Conservation (phyloP, 1,140 invertebrate species). For the Drosophila eugracilis region DNA sequence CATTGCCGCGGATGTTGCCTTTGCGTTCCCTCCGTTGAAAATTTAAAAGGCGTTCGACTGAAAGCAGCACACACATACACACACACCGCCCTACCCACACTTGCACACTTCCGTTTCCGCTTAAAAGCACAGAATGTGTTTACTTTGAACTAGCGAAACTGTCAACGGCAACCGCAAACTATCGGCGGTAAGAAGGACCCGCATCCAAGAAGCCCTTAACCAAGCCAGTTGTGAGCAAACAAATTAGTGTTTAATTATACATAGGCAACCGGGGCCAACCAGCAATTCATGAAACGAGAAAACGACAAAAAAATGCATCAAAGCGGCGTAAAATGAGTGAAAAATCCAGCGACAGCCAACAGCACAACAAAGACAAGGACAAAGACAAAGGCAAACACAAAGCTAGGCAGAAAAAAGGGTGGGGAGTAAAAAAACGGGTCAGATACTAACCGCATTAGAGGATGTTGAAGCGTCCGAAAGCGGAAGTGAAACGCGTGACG, state of each 20-base stretch:
- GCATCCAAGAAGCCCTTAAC: conserved; percentile 41
- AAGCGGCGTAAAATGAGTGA: conserved; percentile 58
- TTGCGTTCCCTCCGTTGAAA: conserved; percentile 58
- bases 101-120: conserved; percentile 66
- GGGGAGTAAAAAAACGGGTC: conserved; percentile 24
- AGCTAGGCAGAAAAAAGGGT: conserved; percentile 20
- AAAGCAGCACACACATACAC: conserved; percentile 48
- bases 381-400: conserved; percentile 44
- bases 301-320: conserved; percentile 68
- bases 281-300: conserved; percentile 26
- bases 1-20: conserved; percentile 42
- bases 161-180: conserved; percentile 72
- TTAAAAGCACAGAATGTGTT: conserved; percentile 69
- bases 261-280: conserved; percentile 37
- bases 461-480: conserved; percentile 59
- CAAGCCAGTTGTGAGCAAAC: conserved; percentile 61
- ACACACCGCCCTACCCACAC: conserved; percentile 2
- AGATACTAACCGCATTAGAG: conserved; percentile 46
- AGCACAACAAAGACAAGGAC: conserved; percentile 8
- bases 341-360: conserved; percentile 26
- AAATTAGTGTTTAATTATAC: conserved; percentile 80
- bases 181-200: conserved; percentile 45
- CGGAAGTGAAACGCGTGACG: conserved; percentile 52
- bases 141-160: conserved; percentile 74
- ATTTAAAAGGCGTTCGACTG: conserved; percentile 82